Evolutionary conservation across 2,797 vertebrate genomes (phyloP), one percentile per base, ranked within the genome.

Genomic region (Phalloptychus januarius): DNA sequence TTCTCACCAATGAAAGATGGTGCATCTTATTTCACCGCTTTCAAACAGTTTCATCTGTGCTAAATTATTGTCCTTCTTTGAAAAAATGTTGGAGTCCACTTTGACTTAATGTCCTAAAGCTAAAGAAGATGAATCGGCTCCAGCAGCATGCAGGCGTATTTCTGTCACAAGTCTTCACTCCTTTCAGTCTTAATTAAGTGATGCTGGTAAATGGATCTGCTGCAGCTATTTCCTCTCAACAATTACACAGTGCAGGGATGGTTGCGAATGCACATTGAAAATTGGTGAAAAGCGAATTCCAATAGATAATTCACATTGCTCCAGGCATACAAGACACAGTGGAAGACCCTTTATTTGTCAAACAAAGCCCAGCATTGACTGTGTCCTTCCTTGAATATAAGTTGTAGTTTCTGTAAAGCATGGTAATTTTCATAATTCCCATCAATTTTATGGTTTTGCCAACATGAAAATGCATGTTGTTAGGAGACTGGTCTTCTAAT

Each of bases 201-300:
- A 79, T 82, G 76, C 77, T 76, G 74, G 52, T 83, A 78, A 90
- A 85, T 69, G 82, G 85, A 87, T 87, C 82, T 81, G 75, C 44
- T 0, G 81, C 84, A 83, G 80, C 77, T 75, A 76, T 82, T 80
- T 74, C 73, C 48, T 67, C 70, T 85, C 76, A 80, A 76, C 75
- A 86, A 45, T 89, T 83, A 81, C 4, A 74, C 56, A 20, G 76
- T 31, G 63, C 52, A 52, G 69, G 76, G 69, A 46, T 33, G 45
- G 42, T 67, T 65, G 52, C n/a, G 28, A 70, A 28, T 82, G 74
- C 77, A 67, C 74, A 80, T 81, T 83, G n/a, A 85, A 79, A 70
- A 70, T n/a, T 44, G 67, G 74, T 74, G 73, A 75, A 76, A 77
- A 72, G 75, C 56, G 48, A 69, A 73, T 75, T 72, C 58, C 36